Evolutionary conservation across 2,888 invertebrate species (phyloP).

Genomic region (Himalopsyche anomala): DNA sequence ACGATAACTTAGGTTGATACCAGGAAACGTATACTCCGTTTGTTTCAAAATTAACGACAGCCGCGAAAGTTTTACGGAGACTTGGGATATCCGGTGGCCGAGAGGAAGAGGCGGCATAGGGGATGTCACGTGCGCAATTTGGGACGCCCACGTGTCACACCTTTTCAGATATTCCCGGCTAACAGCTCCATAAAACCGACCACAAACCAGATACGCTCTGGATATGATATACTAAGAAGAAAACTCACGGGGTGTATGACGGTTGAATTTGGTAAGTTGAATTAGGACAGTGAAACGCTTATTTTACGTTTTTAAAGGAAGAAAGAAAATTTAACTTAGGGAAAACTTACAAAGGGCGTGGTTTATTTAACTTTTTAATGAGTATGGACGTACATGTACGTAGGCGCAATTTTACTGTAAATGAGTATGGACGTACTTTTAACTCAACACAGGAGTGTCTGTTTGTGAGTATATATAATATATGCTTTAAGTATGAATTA

Average conservation of each 20-base stretch:
- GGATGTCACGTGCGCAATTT: conserved; percentile 43
- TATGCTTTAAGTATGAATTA: no score
- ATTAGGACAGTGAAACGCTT: no score
- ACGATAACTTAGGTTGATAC: no score
- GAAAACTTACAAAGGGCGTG: no score
- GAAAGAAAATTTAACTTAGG: no score
- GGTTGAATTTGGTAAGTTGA: not conserved
- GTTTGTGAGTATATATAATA: no score
- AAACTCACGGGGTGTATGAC: not conserved
- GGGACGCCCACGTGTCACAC: conserved; percentile 44
- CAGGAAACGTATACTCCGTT: not conserved
- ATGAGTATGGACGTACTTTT: no score
- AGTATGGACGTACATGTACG: no score
- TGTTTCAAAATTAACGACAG: conserved; percentile 10
- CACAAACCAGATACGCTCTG: not conserved
- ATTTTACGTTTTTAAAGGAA: no score
- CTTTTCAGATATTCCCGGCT: not conserved
- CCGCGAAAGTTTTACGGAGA: conserved; percentile 28
- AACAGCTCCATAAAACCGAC: conserved; percentile 7
- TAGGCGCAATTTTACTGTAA: no score
- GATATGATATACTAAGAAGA: not conserved
- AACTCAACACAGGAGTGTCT: no score
- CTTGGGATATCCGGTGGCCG: not conserved
- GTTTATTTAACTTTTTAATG: no score
- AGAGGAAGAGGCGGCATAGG: conserved; percentile 23